Evolutionary conservation across 2,113 vertebrate genomes (phyloP).

Genomic region (Manacus vitellinus): DNA sequence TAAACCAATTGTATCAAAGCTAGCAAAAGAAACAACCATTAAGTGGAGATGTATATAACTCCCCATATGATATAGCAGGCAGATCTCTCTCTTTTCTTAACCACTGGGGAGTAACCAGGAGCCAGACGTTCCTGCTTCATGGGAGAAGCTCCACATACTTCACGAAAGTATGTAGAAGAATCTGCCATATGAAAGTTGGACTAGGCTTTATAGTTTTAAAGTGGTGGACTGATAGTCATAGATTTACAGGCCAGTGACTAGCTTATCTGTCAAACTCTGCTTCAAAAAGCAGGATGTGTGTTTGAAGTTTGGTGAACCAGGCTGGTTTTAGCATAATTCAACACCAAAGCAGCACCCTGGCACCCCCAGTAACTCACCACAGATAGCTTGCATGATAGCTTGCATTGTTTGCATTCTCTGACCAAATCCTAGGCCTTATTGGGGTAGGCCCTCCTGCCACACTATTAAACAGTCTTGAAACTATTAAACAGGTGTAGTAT

Average conservation of each 20-base stretch:
- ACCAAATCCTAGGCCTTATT: neutral
- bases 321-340: neutral
- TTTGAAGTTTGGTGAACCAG: neutral
- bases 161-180: neutral
- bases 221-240: neutral
- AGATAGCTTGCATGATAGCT: neutral
- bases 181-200: neutral
- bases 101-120: neutral
- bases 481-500: neutral
- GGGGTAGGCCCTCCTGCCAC: neutral
- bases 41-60: neutral
- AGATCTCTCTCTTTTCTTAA: neutral
- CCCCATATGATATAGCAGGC: neutral
- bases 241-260: neutral
- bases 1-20: neutral
- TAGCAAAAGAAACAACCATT: neutral
- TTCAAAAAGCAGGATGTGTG: neutral
- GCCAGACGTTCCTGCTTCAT: neutral
- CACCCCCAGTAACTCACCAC: neutral
- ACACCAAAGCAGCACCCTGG: neutral
- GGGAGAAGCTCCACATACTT: neutral
- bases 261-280: neutral
- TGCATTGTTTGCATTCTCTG: neutral
- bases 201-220: neutral
- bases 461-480: neutral